Base-by-base conservation (phyloP, 1,140 invertebrate species). In the Calephelis virginiensis region DNA sequence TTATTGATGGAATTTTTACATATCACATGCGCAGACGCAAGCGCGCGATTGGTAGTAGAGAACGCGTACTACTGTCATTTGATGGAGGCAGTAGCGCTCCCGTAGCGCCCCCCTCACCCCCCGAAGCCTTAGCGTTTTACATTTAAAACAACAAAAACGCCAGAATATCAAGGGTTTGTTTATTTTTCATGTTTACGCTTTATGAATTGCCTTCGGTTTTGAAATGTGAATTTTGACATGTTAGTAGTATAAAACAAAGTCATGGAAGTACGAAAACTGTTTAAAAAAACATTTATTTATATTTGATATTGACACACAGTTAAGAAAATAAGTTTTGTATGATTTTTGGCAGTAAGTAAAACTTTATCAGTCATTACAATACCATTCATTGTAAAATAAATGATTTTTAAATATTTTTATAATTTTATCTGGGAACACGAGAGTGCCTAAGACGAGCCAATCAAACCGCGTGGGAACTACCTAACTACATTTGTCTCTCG, bases 161-260 rank as follows among this genome's bases (percentile, higher is more conserved):
- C 81, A 80, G 76, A 82, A 88, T 88, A 88, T 86, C 77, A 72
- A 73, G 72, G 74, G 64, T 79, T 90, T 90, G 84, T 90, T 90
- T 88, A 88, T 90, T 90, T 90, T 87, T 85, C 83, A 70, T 87
- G 85, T 84, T 81, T 85, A 87, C 80, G 84, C 86, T 77, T 76
- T 88, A 82, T 88, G 81, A 84, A 85, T 85, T 85, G 82, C 81
- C 80, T 74, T 78, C 77, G 74, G 47, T 49, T 64, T 71, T 37
- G 64, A 63, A 38, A 40, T 38, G 59, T 69, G 56, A 56, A 56
- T 56, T 56, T 56, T 56, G 14, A 56, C 17, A 56, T 37, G 14
- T 56, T 17, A 8, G 48, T 8, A 3, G 8, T 49, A 14, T n/a
- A 50, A 50, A 50, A 12, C n/a, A 17, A 0, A 14, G 17, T 50